Evolutionary conservation across 2,888 invertebrate species (phyloP), one percentile per base, ranked within the genome.

Genomic region (Pristionchus arcanus): DNA sequence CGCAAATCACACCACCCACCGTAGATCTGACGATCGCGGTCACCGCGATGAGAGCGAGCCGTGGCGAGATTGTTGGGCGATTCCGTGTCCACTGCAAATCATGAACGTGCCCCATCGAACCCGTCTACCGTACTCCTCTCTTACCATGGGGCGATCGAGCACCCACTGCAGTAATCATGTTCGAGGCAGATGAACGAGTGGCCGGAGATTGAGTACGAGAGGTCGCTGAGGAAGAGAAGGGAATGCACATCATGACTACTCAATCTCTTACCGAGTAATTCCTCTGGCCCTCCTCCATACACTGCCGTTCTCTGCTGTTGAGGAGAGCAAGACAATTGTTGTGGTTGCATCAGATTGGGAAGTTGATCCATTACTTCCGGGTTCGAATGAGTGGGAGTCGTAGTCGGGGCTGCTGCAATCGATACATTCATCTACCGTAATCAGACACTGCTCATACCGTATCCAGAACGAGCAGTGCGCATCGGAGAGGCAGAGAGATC

Each of bases 141-240:
- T 71, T 21, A 81, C 81, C 81, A 81, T 81, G 81, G 53, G 81
- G 81, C 49, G 81, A 81, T 81, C 81, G 3, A 15, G n/a, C 11
- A 53, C 81, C 81, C 49, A 42, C 42, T 15, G 81, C 81, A n/a
- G 81, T 81, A 3, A n/a, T 15, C 9, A 81, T 16, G 15, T 81
- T 81, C n/a, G 81, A 81, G 5, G 49, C 81, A 0, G 81, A 49
- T n/a, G 81, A 81, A 28, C 49, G 49, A 53, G 81, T 53, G 28
- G 81, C 42, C 28, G 81, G 81, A 25, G 81, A 81, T 37, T 74
- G 74, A 21, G 74, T 74, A 19, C 74, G 74, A 74, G 49, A 49
- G 21, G 49, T 81, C 28, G n/a, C 49, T 81, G 81, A n/a, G 21
- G 9, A 19, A 31, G 28, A 28, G 37, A 25, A n/a, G 49, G n/a